Conservation (phyloP, 2,797 vertebrate species). For the Clarias pachynema region DNA sequence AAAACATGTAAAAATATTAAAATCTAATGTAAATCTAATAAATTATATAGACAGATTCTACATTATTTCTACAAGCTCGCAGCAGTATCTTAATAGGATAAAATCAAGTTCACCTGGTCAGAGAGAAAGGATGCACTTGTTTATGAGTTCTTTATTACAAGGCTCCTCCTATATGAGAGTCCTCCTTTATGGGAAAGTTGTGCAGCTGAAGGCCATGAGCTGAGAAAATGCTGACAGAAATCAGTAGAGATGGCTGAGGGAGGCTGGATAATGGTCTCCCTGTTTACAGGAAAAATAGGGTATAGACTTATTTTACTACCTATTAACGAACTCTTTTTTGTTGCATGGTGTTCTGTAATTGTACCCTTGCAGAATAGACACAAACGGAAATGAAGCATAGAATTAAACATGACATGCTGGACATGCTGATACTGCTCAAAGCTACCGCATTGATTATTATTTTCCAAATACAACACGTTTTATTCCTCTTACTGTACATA, state of each 20-base stretch:
- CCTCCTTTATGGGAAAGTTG: conserved; percentile 10
- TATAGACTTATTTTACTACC: conserved; percentile 13
- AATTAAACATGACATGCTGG: neutral
- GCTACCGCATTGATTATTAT: neutral
- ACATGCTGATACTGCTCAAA: neutral
- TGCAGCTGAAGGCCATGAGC: conserved; percentile 15
- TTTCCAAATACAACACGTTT: neutral
- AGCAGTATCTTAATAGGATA: neutral
- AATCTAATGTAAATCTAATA: neutral
- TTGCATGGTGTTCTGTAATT: conserved; percentile 12
- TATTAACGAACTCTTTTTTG: neutral
- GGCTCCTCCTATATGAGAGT: neutral
- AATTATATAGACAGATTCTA: neutral
- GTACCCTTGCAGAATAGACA: neutral
- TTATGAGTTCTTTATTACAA: conserved; percentile 13
- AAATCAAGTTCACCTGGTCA: conserved; percentile 4
- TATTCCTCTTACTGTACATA: neutral
- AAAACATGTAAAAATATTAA: neutral
- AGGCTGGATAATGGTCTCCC: neutral
- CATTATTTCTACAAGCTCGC: neutral
- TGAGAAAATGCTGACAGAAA: conserved; percentile 32
- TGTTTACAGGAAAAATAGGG: neutral
- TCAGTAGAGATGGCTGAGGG: neutral
- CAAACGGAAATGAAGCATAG: neutral
- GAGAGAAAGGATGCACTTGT: neutral